phyloP scores from a whole-genome alignment of 2,797 vertebrate genomes.

The Ctenosaura bakeri region DNA sequence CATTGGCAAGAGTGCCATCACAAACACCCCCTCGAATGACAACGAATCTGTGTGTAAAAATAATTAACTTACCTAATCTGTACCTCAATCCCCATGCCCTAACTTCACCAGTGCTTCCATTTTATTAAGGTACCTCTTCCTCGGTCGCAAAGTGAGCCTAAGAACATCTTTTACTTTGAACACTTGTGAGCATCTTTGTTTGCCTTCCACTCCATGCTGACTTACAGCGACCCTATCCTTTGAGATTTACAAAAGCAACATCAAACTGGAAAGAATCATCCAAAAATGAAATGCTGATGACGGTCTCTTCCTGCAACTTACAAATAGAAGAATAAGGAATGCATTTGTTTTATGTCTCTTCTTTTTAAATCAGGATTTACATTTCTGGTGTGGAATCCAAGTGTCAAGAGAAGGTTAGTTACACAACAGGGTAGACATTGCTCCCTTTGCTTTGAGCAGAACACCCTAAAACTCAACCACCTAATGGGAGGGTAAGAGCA shows the following conservation, averaged over 20 bases:
- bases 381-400: no score
- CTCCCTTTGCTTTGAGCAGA: no score
- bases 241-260: background rate
- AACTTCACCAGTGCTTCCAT: background rate
- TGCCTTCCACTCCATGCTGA: no score
- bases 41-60: slow-evolving; percentile 23
- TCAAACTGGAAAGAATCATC: background rate
- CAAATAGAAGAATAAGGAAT: background rate
- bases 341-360: no score
- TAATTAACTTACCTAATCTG: slow-evolving; percentile 20
- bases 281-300: background rate
- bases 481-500: no score
- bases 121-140: background rate
- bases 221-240: no score
- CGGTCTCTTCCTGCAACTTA: background rate
- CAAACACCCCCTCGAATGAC: background rate
- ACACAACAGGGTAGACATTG: no score
- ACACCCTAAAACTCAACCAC: no score
- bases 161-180: background rate
- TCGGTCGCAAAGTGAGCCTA: background rate
- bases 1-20: slow-evolving; percentile 25
- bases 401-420: no score
- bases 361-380: no score
- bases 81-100: background rate
- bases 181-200: background rate